Percentiles rank a stretch among this genome's conserved stretches.
phyloP scores from a whole-genome alignment of 1,140 invertebrate genomes.

The Drosophila gunungcola region DNA sequence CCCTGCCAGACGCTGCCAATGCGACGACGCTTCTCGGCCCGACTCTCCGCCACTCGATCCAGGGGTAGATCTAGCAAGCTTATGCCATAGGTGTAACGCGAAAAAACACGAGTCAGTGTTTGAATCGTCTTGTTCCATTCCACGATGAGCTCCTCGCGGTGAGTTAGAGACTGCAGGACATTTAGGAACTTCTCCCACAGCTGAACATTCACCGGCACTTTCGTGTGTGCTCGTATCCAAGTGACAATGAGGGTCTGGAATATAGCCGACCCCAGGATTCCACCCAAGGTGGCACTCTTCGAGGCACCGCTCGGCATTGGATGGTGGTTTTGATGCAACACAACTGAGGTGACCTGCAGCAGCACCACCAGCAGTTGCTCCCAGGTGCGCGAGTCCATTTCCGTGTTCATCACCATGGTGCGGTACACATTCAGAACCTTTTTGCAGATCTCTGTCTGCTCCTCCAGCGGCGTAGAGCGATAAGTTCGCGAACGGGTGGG shows the following conservation, averaged over 20 bases:
- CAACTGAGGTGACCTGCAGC: constrained; percentile 96
- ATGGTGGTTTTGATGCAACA: constrained; percentile 91
- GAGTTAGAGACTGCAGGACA: constrained; percentile 94
- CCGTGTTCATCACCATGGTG: constrained; percentile 98
- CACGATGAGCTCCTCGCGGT: constrained; percentile 97
- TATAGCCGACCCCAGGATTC: constrained; percentile 93
- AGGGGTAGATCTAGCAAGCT: constrained; percentile 95
- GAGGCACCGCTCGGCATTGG: constrained; percentile 85
- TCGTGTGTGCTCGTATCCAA: constrained; percentile 99
- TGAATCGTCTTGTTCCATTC: constrained; percentile 99
- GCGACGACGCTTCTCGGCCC: constrained; percentile 88
- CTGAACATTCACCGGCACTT: constrained; percentile 94
- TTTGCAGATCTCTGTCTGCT: constrained; percentile 98
- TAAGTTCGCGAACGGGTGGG: constrained; percentile 83
- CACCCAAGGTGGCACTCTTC: constrained; percentile 84
- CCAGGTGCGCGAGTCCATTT: constrained; percentile 97
- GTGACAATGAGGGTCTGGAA: constrained; percentile 98
- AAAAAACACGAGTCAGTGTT: constrained; percentile 95
- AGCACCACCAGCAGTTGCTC: constrained; percentile 94
- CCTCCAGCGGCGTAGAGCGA: constrained; percentile 88
- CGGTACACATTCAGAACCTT: constrained; percentile 98
- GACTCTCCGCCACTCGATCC: constrained; percentile 93
- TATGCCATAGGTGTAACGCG: constrained; percentile 96
- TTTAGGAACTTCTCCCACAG: constrained; percentile 98
- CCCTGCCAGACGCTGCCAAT: constrained; percentile 85